Conservation (phyloP, 2,113 vertebrate species). For the Tauraco erythrolophus region DNA sequence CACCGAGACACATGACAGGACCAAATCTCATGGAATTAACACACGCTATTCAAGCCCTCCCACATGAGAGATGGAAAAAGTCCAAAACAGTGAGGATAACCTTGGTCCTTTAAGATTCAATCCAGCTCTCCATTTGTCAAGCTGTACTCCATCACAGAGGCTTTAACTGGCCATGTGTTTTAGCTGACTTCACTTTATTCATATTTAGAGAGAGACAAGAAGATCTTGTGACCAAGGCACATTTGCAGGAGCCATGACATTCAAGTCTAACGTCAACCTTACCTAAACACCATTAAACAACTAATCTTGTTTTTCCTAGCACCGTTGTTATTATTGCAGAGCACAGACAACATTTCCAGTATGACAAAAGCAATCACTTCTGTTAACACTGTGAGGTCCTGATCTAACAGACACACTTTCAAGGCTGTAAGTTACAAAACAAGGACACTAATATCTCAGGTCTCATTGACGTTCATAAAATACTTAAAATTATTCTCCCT, state of each 20-base stretch:
- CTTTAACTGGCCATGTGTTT: background rate
- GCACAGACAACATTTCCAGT: background rate
- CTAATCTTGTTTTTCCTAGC: background rate
- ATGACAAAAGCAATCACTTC: background rate
- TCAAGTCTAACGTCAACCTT: background rate
- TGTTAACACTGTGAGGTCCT: background rate
- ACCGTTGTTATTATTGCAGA: background rate
- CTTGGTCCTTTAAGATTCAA: background rate
- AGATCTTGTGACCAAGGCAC: background rate
- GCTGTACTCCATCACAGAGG: background rate
- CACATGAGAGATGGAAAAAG: background rate
- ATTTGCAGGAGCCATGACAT: background rate
- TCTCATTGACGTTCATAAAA: background rate
- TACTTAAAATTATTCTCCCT: background rate
- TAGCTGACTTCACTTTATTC: background rate
- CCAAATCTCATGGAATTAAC: background rate
- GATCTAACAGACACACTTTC: background rate
- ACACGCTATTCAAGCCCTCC: background rate
- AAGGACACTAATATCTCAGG: background rate
- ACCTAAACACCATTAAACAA: background rate
- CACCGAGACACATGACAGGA: accelerated
- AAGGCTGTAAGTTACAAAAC: background rate
- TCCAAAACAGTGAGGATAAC: background rate
- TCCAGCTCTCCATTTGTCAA: background rate
- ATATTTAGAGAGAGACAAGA: background rate